A percentile compares a stretch with the other conserved stretches of the same genome.
These are phyloP conservation scores for Chiridota heheva DNA, from an alignment of 35 echinoderm and acorn worm genomes.

Conservation along the genomic window DNA sequence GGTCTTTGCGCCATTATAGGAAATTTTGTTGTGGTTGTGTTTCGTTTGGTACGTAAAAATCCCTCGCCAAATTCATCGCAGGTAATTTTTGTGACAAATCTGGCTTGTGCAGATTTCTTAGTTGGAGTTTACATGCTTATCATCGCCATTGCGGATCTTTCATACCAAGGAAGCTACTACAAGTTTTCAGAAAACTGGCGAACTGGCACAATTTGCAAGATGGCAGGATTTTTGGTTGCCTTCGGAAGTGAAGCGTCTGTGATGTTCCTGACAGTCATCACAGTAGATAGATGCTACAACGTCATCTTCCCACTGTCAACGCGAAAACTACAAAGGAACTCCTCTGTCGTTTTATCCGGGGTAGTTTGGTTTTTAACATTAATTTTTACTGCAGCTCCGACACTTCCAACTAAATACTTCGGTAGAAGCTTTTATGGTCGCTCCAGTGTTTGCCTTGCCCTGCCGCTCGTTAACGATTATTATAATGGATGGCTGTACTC, in stretches of 20 bases:
- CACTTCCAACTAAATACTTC: neutral
- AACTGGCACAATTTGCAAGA: neutral
- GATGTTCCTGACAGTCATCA: conserved; percentile 33
- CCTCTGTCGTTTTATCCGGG: neutral
- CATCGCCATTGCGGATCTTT: conserved; percentile 33
- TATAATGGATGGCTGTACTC: conserved; percentile 34
- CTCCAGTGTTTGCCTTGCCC: conserved; percentile 40
- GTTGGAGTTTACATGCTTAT: conserved; percentile 68
- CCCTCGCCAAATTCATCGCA: conserved; percentile 12
- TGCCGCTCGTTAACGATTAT: conserved; percentile 2
- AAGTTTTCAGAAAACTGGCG: neutral
- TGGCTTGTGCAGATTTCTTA: conserved; percentile 48
- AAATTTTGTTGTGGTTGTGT: conserved; percentile 36
- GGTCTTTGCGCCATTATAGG: conserved; percentile 51
- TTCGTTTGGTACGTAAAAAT: neutral
- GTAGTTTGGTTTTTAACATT: conserved; percentile 4
- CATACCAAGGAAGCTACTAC: conserved; percentile 27
- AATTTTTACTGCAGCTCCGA: conserved; percentile 14
- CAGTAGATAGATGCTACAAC: conserved; percentile 19
- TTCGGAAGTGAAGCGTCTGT: conserved; percentile 45
- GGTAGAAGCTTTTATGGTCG: conserved; percentile 19
- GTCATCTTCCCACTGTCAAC: conserved; percentile 12
- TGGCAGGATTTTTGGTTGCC: conserved; percentile 22
- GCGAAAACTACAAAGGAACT: neutral
- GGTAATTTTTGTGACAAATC: conserved; percentile 18